Percentiles rank a stretch among this genome's conserved stretches.
Evolutionary conservation across 2,113 vertebrate genomes (phyloP).

Genomic region (Ramphastos sulfuratus): DNA sequence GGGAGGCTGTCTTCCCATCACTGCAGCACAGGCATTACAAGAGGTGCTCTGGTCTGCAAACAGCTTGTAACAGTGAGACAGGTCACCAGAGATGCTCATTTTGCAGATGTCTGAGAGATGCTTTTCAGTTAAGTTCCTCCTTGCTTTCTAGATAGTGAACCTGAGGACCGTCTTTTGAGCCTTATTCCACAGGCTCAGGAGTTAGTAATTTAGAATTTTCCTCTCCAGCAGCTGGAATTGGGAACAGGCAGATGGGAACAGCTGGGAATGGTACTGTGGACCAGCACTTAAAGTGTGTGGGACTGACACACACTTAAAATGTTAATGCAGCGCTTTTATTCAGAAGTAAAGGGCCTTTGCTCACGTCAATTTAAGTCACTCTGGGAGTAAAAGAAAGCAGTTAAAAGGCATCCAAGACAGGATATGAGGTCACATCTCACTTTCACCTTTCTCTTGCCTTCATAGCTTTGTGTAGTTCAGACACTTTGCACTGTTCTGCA

Average conservation of each 20-base stretch:
- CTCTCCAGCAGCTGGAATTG: neutral
- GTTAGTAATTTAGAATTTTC: neutral
- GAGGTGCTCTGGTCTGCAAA: rapidly evolving
- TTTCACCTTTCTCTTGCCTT: neutral
- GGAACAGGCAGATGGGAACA: neutral
- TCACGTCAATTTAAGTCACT: neutral
- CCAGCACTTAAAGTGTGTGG: neutral
- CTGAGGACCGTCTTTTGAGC: neutral
- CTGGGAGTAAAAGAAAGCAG: neutral
- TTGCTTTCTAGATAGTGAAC: neutral
- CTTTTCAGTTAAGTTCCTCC: neutral
- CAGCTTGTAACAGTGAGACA: neutral
- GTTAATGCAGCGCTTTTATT: neutral
- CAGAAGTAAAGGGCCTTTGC: neutral
- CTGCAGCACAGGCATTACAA: neutral
- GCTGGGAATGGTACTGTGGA: neutral
- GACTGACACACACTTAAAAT: neutral
- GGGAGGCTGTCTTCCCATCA: neutral
- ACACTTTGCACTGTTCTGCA: neutral
- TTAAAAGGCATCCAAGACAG: neutral
- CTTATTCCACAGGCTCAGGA: neutral
- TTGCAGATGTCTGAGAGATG: neutral
- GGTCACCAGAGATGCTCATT: neutral
- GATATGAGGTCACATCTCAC: neutral
- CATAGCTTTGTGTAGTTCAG: neutral